Percentiles rank a stretch among this genome's conserved stretches.
These are phyloP conservation scores for Halocaridina rubra DNA, from an alignment of 2,888 invertebrate genomes.

Conservation along the genomic window DNA sequence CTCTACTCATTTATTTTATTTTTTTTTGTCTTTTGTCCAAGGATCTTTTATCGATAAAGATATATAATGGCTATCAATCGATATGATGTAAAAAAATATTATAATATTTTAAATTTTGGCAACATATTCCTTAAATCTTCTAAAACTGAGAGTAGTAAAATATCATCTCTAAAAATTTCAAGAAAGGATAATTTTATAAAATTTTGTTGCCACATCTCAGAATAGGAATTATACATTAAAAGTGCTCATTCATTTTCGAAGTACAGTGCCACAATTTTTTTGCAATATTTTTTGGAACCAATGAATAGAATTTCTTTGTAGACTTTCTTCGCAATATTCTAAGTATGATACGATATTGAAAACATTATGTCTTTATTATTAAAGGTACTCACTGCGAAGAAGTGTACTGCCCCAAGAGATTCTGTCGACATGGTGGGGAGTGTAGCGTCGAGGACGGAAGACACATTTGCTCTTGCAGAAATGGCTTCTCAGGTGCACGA, in stretches of 20 bases:
- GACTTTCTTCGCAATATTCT: background rate
- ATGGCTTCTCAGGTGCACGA: slow-evolving; percentile 31
- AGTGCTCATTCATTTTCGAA: no score
- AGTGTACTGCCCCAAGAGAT: slow-evolving; percentile 50
- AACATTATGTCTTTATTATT: background rate
- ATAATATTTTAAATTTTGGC: background rate
- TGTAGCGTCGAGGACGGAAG: slow-evolving; percentile 23
- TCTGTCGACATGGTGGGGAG: slow-evolving; percentile 39
- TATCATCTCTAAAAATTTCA: no score
- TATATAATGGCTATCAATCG: background rate
- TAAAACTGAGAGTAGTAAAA: no score
- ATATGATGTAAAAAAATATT: background rate
- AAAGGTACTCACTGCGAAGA: slow-evolving; percentile 50
- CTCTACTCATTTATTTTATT: background rate
- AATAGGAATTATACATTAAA: no score
- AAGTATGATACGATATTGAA: background rate
- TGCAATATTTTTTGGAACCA: background rate
- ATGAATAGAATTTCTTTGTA: background rate
- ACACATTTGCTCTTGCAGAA: slow-evolving; percentile 31
- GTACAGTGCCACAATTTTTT: no score
- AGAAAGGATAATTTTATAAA: no score
- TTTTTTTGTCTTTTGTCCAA: no score
- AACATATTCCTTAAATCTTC: background rate
- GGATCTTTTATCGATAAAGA: no score
- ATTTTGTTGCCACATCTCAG: no score